Evolutionary conservation across 2,113 vertebrate species (phyloP), one percentile per base, ranked within the genome.

Genomic region (Grammomys surdaster): DNA sequence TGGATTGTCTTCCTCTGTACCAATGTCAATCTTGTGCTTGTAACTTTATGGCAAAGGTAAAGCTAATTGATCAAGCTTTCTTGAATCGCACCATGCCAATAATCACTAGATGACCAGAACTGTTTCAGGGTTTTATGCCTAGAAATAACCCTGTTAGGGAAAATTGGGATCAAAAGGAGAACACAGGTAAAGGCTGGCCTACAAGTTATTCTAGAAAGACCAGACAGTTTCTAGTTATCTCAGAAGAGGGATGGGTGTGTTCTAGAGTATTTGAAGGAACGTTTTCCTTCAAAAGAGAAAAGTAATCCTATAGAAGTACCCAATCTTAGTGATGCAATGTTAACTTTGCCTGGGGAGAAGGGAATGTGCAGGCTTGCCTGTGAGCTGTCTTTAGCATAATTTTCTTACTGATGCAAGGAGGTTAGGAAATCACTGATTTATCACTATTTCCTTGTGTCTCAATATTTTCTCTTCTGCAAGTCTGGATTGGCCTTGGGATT

Each of bases 401-500:
- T 60, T 85, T 97, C 91, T 90, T 73, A 54, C 75, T 93, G 97
- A 97, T 46, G 95, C 89, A 98, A 97, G 95, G 51, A 95, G 96
- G 91, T 97, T 96, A 97, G 97, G 97, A 98, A 98, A 98, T 98
- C 96, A 95, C 90, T 96, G 97, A 95, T 97, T 98, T 98, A 98
- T 97, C 96, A 96, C 90, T 87, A 72, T 92, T 97, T 96, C 89
- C 89, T 65, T 92, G 13, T 97, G 63, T 97, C 94, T 97, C 95
- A 97, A 24, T 95, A 91, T 94, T 93, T 96, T 95, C 76, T 92
- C 85, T 90, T 82, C 36, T 94, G 89, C 98, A 98, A 95, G 98
- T 97, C 97, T 97, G 7, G n/a, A 98, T 98, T 98, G 98, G 98
- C 95, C 96, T 95, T 56, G 84, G 95, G 89, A 90, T 76, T 90